Evolutionary conservation across 2,888 invertebrate species (phyloP), one percentile per base, ranked within the genome.

Genomic region (Orgyia antiqua): DNA sequence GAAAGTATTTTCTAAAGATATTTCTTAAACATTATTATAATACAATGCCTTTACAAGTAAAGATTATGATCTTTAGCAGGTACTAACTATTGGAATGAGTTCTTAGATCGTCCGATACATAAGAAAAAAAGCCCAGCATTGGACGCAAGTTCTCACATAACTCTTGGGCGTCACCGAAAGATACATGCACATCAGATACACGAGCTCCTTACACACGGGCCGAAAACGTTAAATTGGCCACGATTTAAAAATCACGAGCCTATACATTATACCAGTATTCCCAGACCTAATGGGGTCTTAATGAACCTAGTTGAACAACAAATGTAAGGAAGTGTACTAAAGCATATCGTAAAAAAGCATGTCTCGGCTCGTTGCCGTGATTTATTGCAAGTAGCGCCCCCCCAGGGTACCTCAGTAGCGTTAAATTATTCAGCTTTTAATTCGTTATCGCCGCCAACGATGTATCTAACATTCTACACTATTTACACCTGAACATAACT

Each of bases 371-470:
- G 62, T 69, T 68, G 56, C 57, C 55, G 79, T 84, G 82, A 84
- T 83, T 82, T 84, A 83, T 82, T 65, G 60, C 74, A 44, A 51
- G 54, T 52, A 59, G 61, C 62, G 63, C 68, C 72, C 67, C 67
- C 62, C 57, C 53, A 61, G 64, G 49, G 51, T 56, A 46, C 41
- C 51, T 66, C 68, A 57, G 71, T 68, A 65, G 73, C 72, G 72
- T 76, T 83, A 82, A 78, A 83, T 83, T 79, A 84, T 86, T 83
- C 79, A 82, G 69, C 71, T 77, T 83, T 83, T 83, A 84, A 84
- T 83, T 83, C 74, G 73, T 79, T 78, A 86, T 80, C 77, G 69
- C 72, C 68, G 67, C 73, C 68, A 68, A 73, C 64, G 64, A 64
- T 65, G 73, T 72, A n/a, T 72, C 62, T 68, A 69, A 60, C 64